Evolutionary conservation across 2,113 vertebrate species (phyloP).

Genomic region (Myanophis thanlyinensis): DNA sequence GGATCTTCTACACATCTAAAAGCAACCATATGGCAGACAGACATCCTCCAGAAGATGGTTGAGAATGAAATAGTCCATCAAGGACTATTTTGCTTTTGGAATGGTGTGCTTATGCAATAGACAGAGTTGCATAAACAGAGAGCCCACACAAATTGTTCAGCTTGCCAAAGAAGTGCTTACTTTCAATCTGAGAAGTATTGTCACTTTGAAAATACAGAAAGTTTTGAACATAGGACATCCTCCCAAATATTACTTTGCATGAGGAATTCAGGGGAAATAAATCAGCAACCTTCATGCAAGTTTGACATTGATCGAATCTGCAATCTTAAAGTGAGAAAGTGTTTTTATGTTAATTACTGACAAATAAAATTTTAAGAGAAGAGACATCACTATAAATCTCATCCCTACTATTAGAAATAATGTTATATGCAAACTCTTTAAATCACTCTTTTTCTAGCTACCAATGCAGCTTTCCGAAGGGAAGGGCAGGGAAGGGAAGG

Average conservation of each 20-base stretch:
- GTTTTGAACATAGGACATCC: conserved; percentile 10
- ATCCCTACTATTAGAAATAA: conserved; percentile 12
- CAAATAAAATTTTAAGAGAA: conserved; percentile 3
- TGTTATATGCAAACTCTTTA: background rate
- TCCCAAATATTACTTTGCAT: background rate
- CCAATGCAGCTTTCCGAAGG: background rate
- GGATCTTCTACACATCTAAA: background rate
- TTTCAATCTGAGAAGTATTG: background rate
- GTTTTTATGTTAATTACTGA: background rate
- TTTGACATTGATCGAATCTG: background rate
- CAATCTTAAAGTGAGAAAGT: conserved; percentile 3
- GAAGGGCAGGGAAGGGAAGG: background rate
- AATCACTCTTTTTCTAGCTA: conserved; percentile 4
- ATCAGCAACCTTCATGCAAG: background rate
- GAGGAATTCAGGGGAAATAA: background rate
- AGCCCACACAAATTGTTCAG: conserved; percentile 3
- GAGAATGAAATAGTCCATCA: background rate
- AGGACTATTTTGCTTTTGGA: conserved; percentile 25
- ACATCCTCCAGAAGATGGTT: conserved; percentile 3
- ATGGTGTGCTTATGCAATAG: background rate
- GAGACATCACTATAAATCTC: background rate
- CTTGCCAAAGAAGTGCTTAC: conserved; percentile 21
- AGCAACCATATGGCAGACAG: background rate
- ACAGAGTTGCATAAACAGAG: background rate
- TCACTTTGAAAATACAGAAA: background rate